Conservation (phyloP, 1,140 invertebrate species). For the Camponotus floridanus region DNA sequence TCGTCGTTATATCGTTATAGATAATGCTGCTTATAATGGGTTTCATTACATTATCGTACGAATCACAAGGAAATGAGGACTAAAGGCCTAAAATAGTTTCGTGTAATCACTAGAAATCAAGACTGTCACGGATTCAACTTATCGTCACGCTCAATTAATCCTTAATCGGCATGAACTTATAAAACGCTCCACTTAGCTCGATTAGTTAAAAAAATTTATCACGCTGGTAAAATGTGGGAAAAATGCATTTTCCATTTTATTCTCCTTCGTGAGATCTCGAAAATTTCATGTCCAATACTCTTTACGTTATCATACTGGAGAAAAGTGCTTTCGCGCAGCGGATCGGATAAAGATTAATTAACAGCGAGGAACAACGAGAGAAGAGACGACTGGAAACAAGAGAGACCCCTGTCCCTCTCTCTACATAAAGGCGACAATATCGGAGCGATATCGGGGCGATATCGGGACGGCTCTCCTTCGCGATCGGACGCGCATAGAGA, state of each 20-base stretch:
- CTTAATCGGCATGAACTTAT: neutral
- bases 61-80: constrained; percentile 32
- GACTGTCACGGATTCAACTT: constrained; percentile 27
- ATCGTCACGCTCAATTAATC: neutral
- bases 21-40: constrained; percentile 31
- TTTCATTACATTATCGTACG: neutral
- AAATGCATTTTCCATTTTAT: neutral
- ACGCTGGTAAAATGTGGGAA: neutral
- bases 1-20: constrained; percentile 19
- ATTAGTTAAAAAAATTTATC: constrained; percentile 6
- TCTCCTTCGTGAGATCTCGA: neutral
- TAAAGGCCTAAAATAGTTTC: constrained; percentile 26
- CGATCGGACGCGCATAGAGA: constrained; percentile 12
- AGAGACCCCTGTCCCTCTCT: neutral
- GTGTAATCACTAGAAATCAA: constrained; percentile 41
- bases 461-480: neutral
- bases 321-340: neutral
- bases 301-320: neutral
- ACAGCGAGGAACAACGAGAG: constrained; percentile 24
- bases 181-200: neutral
- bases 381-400: constrained; percentile 11
- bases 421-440: neutral
- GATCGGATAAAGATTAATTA: constrained; percentile 33
- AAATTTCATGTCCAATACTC: neutral
- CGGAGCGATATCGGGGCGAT: neutral